A percentile compares a stretch with the other conserved stretches of the same genome.
Evolutionary conservation across 2,113 vertebrate species (phyloP).

Genomic region (Xyliphius kryptos): DNA sequence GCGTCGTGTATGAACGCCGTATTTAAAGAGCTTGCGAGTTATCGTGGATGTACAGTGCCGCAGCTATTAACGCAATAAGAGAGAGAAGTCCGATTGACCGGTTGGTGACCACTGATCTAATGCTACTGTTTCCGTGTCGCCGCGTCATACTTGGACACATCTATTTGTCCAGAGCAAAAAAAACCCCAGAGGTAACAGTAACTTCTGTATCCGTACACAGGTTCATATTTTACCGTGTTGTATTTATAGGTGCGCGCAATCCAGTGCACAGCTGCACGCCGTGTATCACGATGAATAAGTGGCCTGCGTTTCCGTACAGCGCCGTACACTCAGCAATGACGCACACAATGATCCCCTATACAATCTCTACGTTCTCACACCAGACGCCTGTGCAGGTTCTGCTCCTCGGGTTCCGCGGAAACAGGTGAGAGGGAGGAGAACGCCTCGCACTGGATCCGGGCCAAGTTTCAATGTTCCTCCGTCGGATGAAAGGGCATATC

Average conservation of each 20-base stretch:
- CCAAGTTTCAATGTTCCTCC: slow-evolving; percentile 71
- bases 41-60: too few species aligned
- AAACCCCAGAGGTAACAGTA: too few species aligned
- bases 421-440: slow-evolving; percentile 44
- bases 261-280: slow-evolving; percentile 7
- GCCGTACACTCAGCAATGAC: slow-evolving; percentile 5
- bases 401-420: slow-evolving; percentile 29
- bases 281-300: slow-evolving; percentile 18
- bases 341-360: neutral
- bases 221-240: neutral
- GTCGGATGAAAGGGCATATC: slow-evolving; percentile 69
- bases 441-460: slow-evolving; percentile 56
- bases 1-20: too few species aligned
- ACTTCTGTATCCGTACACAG: too few species aligned
- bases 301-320: neutral
- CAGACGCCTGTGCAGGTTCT: slow-evolving; percentile 9
- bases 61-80: too few species aligned
- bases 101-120: too few species aligned
- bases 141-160: too few species aligned
- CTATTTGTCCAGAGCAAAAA: too few species aligned
- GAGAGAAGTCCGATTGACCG: too few species aligned
- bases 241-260: slow-evolving; percentile 13
- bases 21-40: too few species aligned
- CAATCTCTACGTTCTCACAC: slow-evolving; percentile 8
- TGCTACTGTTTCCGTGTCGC: too few species aligned